Evolutionary conservation across 2,113 vertebrate genomes (phyloP).

Genomic region (Epinephelus lanceolatus): DNA sequence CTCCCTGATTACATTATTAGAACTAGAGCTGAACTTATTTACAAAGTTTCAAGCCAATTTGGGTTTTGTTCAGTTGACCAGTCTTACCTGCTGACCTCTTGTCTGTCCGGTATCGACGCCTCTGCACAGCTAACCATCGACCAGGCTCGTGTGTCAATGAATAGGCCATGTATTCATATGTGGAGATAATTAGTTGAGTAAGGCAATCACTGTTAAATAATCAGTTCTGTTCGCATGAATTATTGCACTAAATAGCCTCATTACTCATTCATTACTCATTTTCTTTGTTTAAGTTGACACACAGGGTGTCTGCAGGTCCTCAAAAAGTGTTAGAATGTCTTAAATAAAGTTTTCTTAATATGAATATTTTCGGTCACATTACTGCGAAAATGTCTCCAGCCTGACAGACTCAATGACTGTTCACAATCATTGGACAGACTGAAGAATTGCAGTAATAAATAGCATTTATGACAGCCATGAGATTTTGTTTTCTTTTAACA

Average conservation of each 20-base stretch:
- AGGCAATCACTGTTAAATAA: constrained; percentile 37
- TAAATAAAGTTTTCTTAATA: too few relatives aligned
- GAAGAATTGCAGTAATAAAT: too few relatives aligned
- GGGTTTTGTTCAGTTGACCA: constrained; percentile 45
- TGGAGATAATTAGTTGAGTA: constrained; percentile 61
- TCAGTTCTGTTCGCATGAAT: constrained; percentile 36
- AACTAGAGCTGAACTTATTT: constrained; percentile 46
- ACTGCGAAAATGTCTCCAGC: too few relatives aligned
- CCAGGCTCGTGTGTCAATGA: constrained; percentile 62
- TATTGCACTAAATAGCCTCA: constrained; percentile 21
- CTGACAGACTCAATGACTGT: too few relatives aligned
- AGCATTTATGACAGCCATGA: too few relatives aligned
- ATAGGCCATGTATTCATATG: constrained; percentile 61
- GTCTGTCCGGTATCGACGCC: constrained; percentile 58
- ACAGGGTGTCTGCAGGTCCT: too few relatives aligned
- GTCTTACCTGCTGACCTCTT: constrained; percentile 37
- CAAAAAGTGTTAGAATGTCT: too few relatives aligned
- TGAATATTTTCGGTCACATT: too few relatives aligned
- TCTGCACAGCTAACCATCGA: constrained; percentile 43
- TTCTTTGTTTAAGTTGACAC: constrained; percentile 8
- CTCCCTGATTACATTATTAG: constrained; percentile 35
- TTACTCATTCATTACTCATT: constrained; percentile 29
- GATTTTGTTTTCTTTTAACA: too few relatives aligned
- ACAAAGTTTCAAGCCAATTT: constrained; percentile 45
- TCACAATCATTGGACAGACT: too few relatives aligned